These are phyloP conservation scores for Drosophila serrata DNA, from an alignment of 1,140 invertebrate species.

Conservation along the genomic window DNA sequence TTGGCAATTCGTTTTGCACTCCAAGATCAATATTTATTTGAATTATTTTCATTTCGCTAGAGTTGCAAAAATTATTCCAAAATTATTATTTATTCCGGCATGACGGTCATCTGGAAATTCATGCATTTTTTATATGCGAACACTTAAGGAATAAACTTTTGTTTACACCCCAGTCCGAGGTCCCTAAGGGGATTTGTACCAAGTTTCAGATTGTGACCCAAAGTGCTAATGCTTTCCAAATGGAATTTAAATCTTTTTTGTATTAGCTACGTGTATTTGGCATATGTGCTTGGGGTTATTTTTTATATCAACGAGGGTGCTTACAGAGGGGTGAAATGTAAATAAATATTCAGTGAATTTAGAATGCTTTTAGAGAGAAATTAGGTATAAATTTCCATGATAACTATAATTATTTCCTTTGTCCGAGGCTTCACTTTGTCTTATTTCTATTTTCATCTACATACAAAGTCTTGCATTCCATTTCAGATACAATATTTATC, in stretches of 20 bases:
- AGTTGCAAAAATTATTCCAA: slow-evolving; percentile 2
- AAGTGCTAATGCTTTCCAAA: slow-evolving; percentile 67
- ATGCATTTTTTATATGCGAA: slow-evolving; percentile 65
- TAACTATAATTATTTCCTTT: not conserved
- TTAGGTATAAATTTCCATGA: not conserved
- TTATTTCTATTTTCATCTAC: slow-evolving; percentile 12
- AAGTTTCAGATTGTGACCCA: slow-evolving; percentile 48
- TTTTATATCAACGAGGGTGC: slow-evolving; percentile 8
- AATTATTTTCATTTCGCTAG: slow-evolving; percentile 23
- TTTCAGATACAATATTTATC: slow-evolving; percentile 44
- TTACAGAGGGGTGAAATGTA: slow-evolving; percentile 19
- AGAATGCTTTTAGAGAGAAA: not conserved
- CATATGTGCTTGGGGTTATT: slow-evolving; percentile 49
- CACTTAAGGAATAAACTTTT: slow-evolving; percentile 71
- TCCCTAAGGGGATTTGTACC: slow-evolving; percentile 46
- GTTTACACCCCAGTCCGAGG: slow-evolving; percentile 37
- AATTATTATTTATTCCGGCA: slow-evolving; percentile 16
- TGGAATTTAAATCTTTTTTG: slow-evolving; percentile 77
- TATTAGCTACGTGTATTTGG: slow-evolving; percentile 55
- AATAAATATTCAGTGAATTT: slow-evolving; percentile 14
- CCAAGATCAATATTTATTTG: slow-evolving; percentile 29
- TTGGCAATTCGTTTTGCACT: slow-evolving; percentile 25
- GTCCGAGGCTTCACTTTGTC: not conserved
- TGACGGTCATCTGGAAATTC: slow-evolving; percentile 21
- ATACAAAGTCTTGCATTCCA: slow-evolving; percentile 29